These are phyloP conservation scores for Zhengitettix transpicula DNA, from an alignment of 2,888 invertebrate species.

Conservation along the genomic window DNA sequence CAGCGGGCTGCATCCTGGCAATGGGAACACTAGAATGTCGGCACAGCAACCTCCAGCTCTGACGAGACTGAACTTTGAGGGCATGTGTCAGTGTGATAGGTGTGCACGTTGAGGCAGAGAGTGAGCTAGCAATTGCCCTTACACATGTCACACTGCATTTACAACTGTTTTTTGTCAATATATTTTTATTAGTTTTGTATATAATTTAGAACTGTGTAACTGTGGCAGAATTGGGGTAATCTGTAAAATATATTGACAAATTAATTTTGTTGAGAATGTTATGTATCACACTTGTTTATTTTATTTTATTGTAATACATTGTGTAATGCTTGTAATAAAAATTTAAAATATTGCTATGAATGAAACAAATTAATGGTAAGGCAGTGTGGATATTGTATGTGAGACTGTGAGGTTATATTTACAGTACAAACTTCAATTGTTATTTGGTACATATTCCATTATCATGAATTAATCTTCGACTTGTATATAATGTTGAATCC, in stretches of 20 bases:
- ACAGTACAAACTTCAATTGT: no score
- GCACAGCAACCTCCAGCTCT: background rate
- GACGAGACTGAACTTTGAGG: background rate
- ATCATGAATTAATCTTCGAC: no score
- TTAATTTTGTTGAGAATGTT: constrained; percentile 1
- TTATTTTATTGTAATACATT: background rate
- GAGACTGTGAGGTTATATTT: background rate
- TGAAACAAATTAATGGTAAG: background rate
- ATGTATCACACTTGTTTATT: background rate
- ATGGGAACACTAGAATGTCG: constrained; percentile 5
- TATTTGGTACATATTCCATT: no score
- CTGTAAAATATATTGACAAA: background rate
- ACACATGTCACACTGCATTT: no score
- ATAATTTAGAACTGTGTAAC: background rate
- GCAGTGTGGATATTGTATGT: background rate
- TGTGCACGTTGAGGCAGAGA: no score
- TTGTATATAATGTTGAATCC: no score
- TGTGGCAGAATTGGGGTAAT: background rate
- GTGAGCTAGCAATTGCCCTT: no score
- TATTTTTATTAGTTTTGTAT: constrained; percentile 1
- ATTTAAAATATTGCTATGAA: background rate
- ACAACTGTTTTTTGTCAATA: background rate
- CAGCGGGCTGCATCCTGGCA: constrained; percentile 11
- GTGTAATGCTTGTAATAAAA: background rate
- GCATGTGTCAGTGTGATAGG: background rate